Evolutionary conservation across 2,888 invertebrate genomes (phyloP), one percentile per base, ranked within the genome.

Genomic region (Pterostichus niger): DNA sequence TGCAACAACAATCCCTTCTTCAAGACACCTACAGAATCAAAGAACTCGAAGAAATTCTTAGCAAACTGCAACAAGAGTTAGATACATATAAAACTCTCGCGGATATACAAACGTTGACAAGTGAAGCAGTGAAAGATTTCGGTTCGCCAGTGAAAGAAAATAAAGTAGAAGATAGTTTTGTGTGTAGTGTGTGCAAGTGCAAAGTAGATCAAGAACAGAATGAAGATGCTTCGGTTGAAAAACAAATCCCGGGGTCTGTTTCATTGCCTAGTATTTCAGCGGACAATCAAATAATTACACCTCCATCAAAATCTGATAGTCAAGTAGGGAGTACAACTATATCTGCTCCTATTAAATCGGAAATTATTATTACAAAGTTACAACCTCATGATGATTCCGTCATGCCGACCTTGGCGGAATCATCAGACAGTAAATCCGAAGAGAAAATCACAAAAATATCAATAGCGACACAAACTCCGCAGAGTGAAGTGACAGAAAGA

Each of bases 71-170:
- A 86, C 90, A 90, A 85, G 92, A 93, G 88, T 89, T 93, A n/a
- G 93, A 93, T 84, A 92, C 92, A 86, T 92, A 91, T 86, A 91
- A 91, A 87, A 92, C 93, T 0, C 87, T 93, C 54, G 91, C 91
- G 9, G 92, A 92, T 83, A 93, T 93, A 82, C 91, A 92, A 85
- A 89, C 91, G 75, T 88, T 93, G 59, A 92, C 92, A 4, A 90
- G 91, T 75, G 91, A 91, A 83, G 91, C 92, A 6, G 89, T 91
- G 40, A 89, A 90, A 82, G 92, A 93, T 87, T 92, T 92, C 86
- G 89, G 88, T 76, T 91, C 91, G 5, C 91, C 91, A 1, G 87
- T 88, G 10, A 87, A 88, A 83, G 89, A 90, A 85, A 87, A 86
- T 84, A 82, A 83, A 78, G 89, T 88, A 88, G 33, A 52, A 79